A percentile compares a stretch with the other conserved stretches of the same genome.
phyloP scores from a whole-genome alignment of 2,113 vertebrate genomes.

The Dicrurus megarhynchus region DNA sequence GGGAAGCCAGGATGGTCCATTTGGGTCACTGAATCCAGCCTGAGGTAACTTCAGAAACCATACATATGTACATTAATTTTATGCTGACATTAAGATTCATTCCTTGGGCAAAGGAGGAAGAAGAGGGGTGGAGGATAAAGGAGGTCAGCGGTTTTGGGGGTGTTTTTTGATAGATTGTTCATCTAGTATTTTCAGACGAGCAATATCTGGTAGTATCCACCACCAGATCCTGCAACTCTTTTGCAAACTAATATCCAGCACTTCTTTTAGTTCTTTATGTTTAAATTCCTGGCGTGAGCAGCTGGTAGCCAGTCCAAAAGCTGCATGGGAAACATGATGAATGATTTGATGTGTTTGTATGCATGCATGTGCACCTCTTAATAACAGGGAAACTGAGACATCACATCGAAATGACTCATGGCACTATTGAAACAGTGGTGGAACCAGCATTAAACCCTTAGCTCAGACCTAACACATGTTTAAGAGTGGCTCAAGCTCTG shows the following conservation, averaged over 20 bases:
- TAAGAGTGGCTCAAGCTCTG: not conserved
- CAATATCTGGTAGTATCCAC: not conserved
- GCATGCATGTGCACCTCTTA: not conserved
- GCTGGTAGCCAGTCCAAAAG: not conserved
- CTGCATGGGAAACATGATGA: not conserved
- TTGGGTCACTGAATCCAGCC: not conserved
- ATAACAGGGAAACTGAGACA: constrained; percentile 55
- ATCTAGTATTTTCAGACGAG: not conserved
- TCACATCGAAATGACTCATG: not conserved
- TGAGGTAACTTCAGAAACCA: not conserved
- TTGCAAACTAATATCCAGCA: not conserved
- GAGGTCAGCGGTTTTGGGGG: rapidly evolving
- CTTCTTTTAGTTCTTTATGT: not conserved
- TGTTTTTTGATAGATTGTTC: not conserved
- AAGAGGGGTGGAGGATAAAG: not conserved
- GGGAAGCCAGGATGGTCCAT: not conserved
- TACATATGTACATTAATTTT: not conserved
- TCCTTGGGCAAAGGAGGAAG: not conserved
- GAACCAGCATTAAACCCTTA: not conserved
- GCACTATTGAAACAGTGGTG: not conserved
- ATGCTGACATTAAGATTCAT: not conserved
- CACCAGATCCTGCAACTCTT: not conserved
- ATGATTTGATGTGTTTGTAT: not conserved
- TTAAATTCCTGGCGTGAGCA: not conserved
- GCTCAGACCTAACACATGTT: not conserved